Evolutionary conservation across 2,888 invertebrate genomes (phyloP), one percentile per base, ranked within the genome.

Genomic region (Drosophila nigricruria): DNA sequence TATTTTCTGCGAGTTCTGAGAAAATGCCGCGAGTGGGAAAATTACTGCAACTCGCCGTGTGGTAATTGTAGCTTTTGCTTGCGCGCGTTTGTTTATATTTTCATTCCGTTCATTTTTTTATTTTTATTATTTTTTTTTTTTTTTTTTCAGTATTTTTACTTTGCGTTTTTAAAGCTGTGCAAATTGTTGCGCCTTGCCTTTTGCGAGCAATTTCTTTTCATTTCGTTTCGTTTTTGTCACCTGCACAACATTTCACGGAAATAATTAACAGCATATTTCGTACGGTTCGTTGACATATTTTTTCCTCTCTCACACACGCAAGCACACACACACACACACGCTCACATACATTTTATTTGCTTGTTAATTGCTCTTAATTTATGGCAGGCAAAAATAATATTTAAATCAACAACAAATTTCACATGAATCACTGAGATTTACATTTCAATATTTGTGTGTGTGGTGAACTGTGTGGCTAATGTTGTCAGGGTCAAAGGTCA

Each of bases 231-330:
- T 36, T 25, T 50, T 71, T 71, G 58, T 58, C 72, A 71, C 72
- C 70, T 71, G 65, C 47, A 54, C 38, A 45, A 43, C 49, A 57
- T 66, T 72, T 59, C 65, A 54, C 71, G 71, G 71, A 71, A 71
- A 71, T 71, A 71, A 71, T 71, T 71, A 71, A 72, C 70, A 63
- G 43, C 53, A 54, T 56, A 66, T 72, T 71, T 59, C 54, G 30
- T 59, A 50, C 66, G 54, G 71, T 72, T 72, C 73, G 66, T 73
- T 72, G 71, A 72, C 71, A 72, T 66, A 72, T 73, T 66, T 65
- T 72, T 38, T 38, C 5, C 23, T 6, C 60, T 42, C 12, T 38
- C 10, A n/a, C 18, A 30, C n/a, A 20, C 32, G n/a, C 30, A 50
- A 9, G 36, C 23, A 36, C 12, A 23, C 25, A 30, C 18, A 42